Evolutionary conservation across 2,113 vertebrate species (phyloP).

Genomic region (Hippolais icterina): DNA sequence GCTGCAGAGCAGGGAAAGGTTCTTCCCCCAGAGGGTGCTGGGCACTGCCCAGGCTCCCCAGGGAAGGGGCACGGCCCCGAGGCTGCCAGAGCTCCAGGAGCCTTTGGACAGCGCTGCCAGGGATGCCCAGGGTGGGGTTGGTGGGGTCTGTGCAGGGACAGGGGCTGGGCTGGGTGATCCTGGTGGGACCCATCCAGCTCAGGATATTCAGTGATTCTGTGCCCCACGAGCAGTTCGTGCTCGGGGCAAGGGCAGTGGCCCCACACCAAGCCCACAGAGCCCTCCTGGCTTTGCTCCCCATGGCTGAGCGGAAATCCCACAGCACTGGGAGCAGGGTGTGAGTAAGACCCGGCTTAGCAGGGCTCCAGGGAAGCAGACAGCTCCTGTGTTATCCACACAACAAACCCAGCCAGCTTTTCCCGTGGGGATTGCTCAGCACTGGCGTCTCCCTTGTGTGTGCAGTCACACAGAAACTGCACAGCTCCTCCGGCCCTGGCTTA

Average conservation of each 20-base stretch:
- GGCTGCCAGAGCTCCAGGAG: neutral
- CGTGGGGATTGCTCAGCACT: neutral
- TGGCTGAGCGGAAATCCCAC: neutral
- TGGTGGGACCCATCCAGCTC: rapidly evolving
- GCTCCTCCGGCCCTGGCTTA: neutral
- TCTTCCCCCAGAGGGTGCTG: neutral
- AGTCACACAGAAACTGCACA: neutral
- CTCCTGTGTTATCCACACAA: neutral
- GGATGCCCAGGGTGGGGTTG: neutral
- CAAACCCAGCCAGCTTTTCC: neutral
- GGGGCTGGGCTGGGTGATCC: rapidly evolving
- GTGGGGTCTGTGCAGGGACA: neutral
- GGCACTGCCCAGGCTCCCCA: neutral
- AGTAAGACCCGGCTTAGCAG: neutral
- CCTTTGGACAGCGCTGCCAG: neutral
- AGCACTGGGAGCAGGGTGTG: rapidly evolving
- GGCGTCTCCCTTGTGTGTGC: neutral
- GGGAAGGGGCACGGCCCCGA: neutral
- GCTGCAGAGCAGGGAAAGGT: neutral
- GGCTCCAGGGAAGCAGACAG: neutral
- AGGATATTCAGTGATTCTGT: too few relatives aligned
- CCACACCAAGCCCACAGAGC: neutral
- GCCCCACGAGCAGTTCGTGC: neutral
- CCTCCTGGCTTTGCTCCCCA: neutral
- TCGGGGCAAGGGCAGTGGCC: neutral